Evolutionary conservation across 2,113 vertebrate genomes (phyloP).

Genomic region (Saccopteryx leptura): DNA sequence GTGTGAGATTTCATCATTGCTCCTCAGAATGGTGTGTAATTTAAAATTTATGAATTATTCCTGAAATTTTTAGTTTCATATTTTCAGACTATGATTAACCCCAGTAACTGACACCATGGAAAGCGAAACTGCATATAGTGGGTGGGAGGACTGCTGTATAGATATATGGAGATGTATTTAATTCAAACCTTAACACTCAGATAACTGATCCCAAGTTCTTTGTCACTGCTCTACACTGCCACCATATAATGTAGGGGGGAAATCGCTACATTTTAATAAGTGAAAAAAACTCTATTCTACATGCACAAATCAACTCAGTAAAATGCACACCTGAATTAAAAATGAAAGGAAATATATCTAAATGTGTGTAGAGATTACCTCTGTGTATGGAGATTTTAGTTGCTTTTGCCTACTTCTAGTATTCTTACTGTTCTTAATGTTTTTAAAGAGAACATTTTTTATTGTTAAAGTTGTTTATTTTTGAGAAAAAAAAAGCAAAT

Average conservation of each 20-base stretch:
- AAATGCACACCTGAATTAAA: neutral
- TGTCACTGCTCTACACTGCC: neutral
- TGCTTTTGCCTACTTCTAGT: neutral
- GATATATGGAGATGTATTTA: neutral
- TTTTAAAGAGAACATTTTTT: neutral
- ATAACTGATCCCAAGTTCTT: neutral
- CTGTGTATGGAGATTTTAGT: neutral
- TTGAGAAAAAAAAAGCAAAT: neutral
- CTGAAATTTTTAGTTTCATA: neutral
- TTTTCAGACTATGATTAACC: neutral
- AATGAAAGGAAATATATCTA: constrained; percentile 11
- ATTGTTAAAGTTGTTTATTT: neutral
- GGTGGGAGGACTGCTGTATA: neutral
- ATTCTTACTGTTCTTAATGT: neutral
- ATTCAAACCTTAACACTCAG: neutral
- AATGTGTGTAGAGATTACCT: neutral
- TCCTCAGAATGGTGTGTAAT: too few species aligned
- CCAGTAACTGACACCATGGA: neutral
- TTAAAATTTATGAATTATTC: neutral
- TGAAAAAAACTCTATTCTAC: neutral
- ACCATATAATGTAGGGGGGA: neutral
- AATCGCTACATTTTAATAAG: neutral
- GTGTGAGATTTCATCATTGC: neutral
- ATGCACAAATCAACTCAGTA: neutral
- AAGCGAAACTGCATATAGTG: neutral